Evolutionary conservation across 2,888 invertebrate genomes (phyloP), one percentile per base, ranked within the genome.

Genomic region (Nephrotoma appendiculata): DNA sequence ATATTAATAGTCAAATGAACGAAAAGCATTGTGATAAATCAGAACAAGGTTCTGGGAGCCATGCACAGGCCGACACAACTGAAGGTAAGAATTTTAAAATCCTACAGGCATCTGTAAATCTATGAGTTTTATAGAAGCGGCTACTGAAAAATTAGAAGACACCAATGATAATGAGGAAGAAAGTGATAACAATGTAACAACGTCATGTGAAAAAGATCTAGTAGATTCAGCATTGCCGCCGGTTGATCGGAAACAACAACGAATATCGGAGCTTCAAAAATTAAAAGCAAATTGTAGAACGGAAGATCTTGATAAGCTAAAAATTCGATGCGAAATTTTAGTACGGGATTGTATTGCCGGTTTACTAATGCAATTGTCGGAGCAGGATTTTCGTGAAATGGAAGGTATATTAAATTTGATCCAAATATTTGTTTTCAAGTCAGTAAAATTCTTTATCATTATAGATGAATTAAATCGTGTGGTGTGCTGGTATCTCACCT

Each of bases 401-500:
- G 97, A 97, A 94, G 96, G 97, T 96, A 43, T 12, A 6, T 9
- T 5, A 57, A 15, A 15, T 15, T 57, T 31, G 31, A 57, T 19
- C 19, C 5, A 57, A 6, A 5, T 57, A 19, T 57, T 86, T 41
- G 52, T 86, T 41, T 86, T 90, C 90, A 41, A 84, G 85, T 86
- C n/a, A n/a, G 19, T 19, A 6, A 19, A 6, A 11, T 57, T 19
- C 19, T 5, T 7, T 52, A 85, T 86, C 5, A 31, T 89, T 89
- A 6, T 91, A 97, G 97, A 96, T 90, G 97, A 97, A 91, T 94
- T 98, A 92, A 96, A 97, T 91, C 94, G 96, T 89, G 96, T 96
- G 2, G 95, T 98, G 83, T 98, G 98, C 91, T 97, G 97, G 95
- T 98, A 97, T 92, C 92, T 98, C 90, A 97, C 97, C 88, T 98